These are phyloP conservation scores for Scelioninae gen. 1 DNA, from an alignment of 2,888 invertebrate genomes.

Conservation along the genomic window DNA sequence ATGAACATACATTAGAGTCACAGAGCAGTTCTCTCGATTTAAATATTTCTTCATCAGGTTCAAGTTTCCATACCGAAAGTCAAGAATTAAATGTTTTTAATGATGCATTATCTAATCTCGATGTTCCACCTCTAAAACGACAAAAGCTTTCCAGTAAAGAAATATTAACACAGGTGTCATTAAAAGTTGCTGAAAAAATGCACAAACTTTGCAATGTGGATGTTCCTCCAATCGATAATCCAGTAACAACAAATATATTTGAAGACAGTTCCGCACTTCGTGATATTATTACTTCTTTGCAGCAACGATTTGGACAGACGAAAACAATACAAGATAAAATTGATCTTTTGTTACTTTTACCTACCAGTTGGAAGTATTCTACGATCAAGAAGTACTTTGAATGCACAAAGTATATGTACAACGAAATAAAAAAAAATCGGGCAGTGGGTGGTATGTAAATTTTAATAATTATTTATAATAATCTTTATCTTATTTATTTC, in stretches of 20 bases:
- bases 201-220: slow-evolving; percentile 1
- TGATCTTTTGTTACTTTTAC: slow-evolving; percentile 15
- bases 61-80: slow-evolving; percentile 33
- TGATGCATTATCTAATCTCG: slow-evolving; percentile 6
- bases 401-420: slow-evolving; percentile 21
- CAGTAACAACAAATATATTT: slow-evolving; percentile 26
- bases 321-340: slow-evolving; percentile 27
- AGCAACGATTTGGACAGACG: slow-evolving; percentile 9
- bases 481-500: not conserved
- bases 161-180: slow-evolving; percentile 3
- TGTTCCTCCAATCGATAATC: slow-evolving; percentile 10
- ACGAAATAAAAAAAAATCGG: slow-evolving; percentile 13
- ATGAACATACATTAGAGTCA: slow-evolving; percentile 18
- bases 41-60: slow-evolving; percentile 10
- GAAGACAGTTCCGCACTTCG: slow-evolving; percentile 22
- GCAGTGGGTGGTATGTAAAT: slow-evolving; percentile 14
- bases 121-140: slow-evolving; percentile 25
- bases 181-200: slow-evolving; percentile 26
- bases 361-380: slow-evolving; percentile 15
- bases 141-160: slow-evolving; percentile 10
- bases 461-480: slow-evolving; percentile 9
- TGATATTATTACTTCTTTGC: slow-evolving; percentile 21
- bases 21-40: slow-evolving; percentile 4
- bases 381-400: slow-evolving; percentile 29
- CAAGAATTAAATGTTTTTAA: slow-evolving; percentile 30